Base-by-base conservation (phyloP, 2,797 vertebrate genomes). In the Prionace glauca region DNA sequence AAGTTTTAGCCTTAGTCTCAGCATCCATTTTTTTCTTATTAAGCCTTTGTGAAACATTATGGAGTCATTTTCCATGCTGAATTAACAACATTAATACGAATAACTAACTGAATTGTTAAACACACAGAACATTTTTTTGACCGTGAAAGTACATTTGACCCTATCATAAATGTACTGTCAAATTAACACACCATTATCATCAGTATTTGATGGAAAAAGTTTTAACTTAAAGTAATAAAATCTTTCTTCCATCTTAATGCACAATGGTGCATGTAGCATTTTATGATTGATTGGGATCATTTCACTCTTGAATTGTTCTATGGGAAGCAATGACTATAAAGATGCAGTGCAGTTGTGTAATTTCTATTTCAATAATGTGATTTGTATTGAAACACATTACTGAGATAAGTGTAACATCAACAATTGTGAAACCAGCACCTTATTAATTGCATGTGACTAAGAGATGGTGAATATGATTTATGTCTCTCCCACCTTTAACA, bases 341-440 rank as follows among this genome's bases (percentile, higher is more conserved):
- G 65, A 41, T 69, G 65, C 32, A 92, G 69, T 92, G 20, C 62
- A 69, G 65, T 36, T 26, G 69, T 36, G 18, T 41, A 92, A 92
- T 24, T 92, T 41, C n/a, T 69, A 41, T 36, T n/a, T 92, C 90
- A 69, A 69, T 92, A 69, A 92, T 92, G 62, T 92, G 90, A 26
- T 92, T 92, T 69, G n/a, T 36, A 41, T 4, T 92, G n/a, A 91
- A 69, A 24, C 65, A 92, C 67, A 69, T 92, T 84, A 84, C 41
- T 84, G 41, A 45, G 81, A 9, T 45, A 84, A 84, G 20, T 24
- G 45, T 84, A 69, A 92, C 90, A 92, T 92, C 65, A 69, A n/a
- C 36, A n/a, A 69, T 92, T 22, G 2, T 41, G 90, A 92, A 41
- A 67, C 41, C 67, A 69, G 20, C 20, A 69, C 41, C 65, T 10